These are phyloP conservation scores for Laspeyria flexula DNA, from an alignment of 2,888 invertebrate genomes.

Conservation along the genomic window DNA sequence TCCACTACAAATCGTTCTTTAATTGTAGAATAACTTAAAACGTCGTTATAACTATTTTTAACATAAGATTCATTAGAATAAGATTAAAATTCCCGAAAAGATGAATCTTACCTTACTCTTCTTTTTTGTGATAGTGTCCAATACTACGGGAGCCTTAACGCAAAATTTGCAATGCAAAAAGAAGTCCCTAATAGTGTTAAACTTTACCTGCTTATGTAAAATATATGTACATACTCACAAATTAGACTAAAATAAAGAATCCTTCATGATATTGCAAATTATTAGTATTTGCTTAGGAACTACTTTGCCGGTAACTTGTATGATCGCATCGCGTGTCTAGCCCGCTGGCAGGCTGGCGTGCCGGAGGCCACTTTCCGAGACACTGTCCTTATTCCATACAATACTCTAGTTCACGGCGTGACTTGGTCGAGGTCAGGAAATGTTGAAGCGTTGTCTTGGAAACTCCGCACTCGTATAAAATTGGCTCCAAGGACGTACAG, in stretches of 20 bases:
- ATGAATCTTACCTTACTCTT: no score
- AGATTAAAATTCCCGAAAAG: no score
- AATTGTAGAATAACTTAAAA: no score
- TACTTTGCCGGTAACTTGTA: background rate
- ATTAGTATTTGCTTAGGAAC: background rate
- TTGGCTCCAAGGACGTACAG: slow-evolving; percentile 43
- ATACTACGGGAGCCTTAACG: no score
- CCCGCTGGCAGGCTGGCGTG: slow-evolving; percentile 28
- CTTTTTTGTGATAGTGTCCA: no score
- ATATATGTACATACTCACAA: no score
- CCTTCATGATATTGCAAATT: background rate
- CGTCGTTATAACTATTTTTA: no score
- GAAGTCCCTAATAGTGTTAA: no score
- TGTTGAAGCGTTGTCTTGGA: slow-evolving; percentile 60
- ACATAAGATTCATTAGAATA: no score
- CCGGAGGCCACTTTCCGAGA: slow-evolving; percentile 30
- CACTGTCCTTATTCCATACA: slow-evolving; percentile 48
- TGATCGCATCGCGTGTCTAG: slow-evolving; percentile 32
- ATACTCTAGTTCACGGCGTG: slow-evolving; percentile 26
- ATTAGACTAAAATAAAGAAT: background rate
- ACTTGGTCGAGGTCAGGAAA: slow-evolving; percentile 56
- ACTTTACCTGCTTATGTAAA: no score
- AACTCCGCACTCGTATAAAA: slow-evolving; percentile 43
- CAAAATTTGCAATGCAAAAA: no score
- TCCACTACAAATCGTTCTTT: no score